A percentile compares a stretch with the other conserved stretches of the same genome.
These are phyloP conservation scores for Brenthis daphne DNA, from an alignment of 2,888 invertebrate genomes.

Conservation along the genomic window DNA sequence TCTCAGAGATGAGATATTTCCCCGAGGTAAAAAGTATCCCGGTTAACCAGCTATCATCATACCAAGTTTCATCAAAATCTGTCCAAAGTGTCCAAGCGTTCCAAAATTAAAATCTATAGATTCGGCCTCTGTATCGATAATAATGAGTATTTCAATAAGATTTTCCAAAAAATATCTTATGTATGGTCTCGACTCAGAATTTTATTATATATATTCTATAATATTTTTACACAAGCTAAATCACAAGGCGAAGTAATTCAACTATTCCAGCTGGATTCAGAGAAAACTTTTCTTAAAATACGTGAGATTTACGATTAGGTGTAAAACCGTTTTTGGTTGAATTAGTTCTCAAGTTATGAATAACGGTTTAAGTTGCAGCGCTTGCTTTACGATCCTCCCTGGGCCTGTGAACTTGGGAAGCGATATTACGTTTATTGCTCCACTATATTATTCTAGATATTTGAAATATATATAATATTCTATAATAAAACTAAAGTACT, in stretches of 20 bases:
- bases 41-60: too few relatives aligned
- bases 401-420: slow-evolving; percentile 32
- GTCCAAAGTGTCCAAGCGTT: too few relatives aligned
- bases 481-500: background rate
- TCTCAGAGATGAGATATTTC: too few relatives aligned
- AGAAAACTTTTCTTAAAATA: slow-evolving; percentile 49
- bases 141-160: too few relatives aligned
- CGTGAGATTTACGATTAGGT: slow-evolving; percentile 66
- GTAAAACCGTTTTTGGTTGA: slow-evolving; percentile 65
- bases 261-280: slow-evolving; percentile 33
- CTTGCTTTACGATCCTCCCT: slow-evolving; percentile 44
- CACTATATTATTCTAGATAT: slow-evolving; percentile 18
- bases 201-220: too few relatives aligned
- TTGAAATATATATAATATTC: slow-evolving; percentile 9
- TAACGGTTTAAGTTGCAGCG: slow-evolving; percentile 56
- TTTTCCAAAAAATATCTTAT: too few relatives aligned
- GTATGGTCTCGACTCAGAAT: too few relatives aligned
- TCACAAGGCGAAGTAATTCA: slow-evolving; percentile 20
- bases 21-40: too few relatives aligned
- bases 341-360: slow-evolving; percentile 68
- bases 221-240: too few relatives aligned
- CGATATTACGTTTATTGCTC: slow-evolving; percentile 19
- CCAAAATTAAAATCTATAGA: too few relatives aligned
- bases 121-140: too few relatives aligned
- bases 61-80: too few relatives aligned